Conservation (phyloP, 2,797 vertebrate species). For the Thaleichthys pacificus region DNA sequence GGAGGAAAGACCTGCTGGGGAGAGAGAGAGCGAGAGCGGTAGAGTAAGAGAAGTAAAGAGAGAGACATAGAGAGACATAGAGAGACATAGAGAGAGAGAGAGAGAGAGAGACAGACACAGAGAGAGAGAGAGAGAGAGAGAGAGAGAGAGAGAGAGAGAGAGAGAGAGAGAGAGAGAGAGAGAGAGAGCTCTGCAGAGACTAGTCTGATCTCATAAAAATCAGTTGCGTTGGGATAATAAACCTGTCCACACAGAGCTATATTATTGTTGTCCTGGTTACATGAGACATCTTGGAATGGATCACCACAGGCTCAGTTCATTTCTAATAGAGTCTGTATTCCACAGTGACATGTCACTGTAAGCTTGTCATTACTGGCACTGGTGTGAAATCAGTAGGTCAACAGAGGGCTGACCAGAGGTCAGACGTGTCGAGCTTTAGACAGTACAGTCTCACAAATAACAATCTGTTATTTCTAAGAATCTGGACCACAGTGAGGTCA, state of each 20-base stretch:
- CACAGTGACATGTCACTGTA: neutral
- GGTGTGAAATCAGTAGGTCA: neutral
- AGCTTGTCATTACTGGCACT: neutral
- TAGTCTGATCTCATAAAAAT: neutral
- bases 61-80: neutral
- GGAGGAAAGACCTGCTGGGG: neutral
- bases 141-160: neutral
- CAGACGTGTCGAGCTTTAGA: neutral
- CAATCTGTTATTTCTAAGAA: too few relatives aligned
- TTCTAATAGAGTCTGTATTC: neutral
- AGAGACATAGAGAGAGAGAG: neutral
- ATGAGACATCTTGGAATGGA: slow-evolving; percentile 1
- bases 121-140: neutral
- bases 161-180: neutral
- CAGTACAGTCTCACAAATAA: too few relatives aligned
- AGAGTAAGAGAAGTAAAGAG: neutral
- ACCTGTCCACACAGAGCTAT: neutral
- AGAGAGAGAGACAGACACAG: neutral
- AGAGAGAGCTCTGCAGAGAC: neutral
- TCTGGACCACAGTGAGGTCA: too few relatives aligned
- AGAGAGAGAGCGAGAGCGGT: neutral
- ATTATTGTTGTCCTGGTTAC: neutral
- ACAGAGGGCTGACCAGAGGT: neutral
- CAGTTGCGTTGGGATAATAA: neutral
- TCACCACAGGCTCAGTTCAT: neutral